Base-by-base conservation (phyloP, 2,888 invertebrate species). In the Chironomus riparius region DNA sequence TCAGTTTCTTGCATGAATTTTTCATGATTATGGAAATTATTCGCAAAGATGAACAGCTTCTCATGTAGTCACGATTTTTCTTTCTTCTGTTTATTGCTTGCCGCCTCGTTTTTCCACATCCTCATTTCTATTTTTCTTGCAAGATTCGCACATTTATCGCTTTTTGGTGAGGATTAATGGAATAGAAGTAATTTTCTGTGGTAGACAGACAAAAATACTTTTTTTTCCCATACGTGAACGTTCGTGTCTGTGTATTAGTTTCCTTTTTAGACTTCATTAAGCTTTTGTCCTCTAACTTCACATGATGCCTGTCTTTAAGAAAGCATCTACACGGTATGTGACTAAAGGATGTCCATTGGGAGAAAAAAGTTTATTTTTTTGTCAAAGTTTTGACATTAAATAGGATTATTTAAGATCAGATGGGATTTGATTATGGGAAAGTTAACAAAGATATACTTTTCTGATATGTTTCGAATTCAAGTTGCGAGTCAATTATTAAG, bases 1-100 rank as follows among this genome's bases (percentile, higher is more conserved):
- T 38, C 7, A 2, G 10, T 10, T 65, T 22, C 22, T 24, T 65
- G 21, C 22, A 65, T 65, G 65, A 65, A 65, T 65, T 24, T 65
- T 65, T 65, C 65, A 65, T 65, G 65, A 65, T 24, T 24, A 65
- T 65, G 65, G 21, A 65, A 65, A 65, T 65, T 22, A 65, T 65
- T 65, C 24, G 22, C 12, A 65, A 56, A 65, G 65, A 65, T 24
- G 22, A 65, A 65, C 65, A 13, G 15, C 56, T 15, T 56, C 15
- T 15, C 18, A 18, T 18, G 56, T 18, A 50, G 50, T 50, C 50
- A 50, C 15, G 50, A 50, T 50, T 50, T 15, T n/a, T 38, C 38
- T 38, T 10, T 38, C 38, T 38, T 38, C 10, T 38, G 10, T 38
- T 38, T 38, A 38, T 38, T 38, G 38, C 38, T 10, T 38, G 10